phyloP scores from a whole-genome alignment of 2,888 invertebrate genomes.

The Acrocera orbiculus region DNA sequence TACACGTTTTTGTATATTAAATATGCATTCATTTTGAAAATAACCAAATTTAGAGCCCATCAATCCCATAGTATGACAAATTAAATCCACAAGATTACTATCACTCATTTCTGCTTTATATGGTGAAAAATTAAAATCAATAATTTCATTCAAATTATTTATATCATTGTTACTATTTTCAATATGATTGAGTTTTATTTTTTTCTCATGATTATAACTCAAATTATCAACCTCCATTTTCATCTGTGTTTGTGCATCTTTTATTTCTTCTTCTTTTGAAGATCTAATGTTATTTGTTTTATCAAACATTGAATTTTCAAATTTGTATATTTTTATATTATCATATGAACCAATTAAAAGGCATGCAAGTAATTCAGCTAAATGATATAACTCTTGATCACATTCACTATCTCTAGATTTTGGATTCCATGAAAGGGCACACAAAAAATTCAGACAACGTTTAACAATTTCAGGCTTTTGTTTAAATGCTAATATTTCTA shows the following conservation, averaged over 20 bases:
- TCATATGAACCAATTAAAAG: constrained; percentile 26
- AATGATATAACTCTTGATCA: constrained; percentile 24
- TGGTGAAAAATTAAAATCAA: constrained; percentile 16
- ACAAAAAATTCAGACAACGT: constrained; percentile 25
- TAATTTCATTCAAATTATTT: too few relatives aligned
- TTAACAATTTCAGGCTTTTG: constrained; percentile 21
- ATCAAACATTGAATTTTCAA: not conserved
- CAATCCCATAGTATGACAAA: constrained; percentile 26
- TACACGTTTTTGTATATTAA: constrained; percentile 21
- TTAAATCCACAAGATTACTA: constrained; percentile 17
- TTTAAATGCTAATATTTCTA: constrained; percentile 25
- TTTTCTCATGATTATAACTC: not conserved
- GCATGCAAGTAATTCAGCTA: constrained; percentile 26
- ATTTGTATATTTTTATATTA: too few relatives aligned
- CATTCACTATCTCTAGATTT: constrained; percentile 21
- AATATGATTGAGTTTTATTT: not conserved
- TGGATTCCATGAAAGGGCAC: constrained; percentile 24
- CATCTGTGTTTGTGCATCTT: not conserved
- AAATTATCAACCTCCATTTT: not conserved
- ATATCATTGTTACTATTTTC: too few relatives aligned
- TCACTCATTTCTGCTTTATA: constrained; percentile 23
- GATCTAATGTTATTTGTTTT: not conserved
- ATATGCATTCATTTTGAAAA: constrained; percentile 25
- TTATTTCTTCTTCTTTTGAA: not conserved
- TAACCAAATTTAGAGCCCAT: constrained; percentile 23